These are phyloP conservation scores for Busseola fusca DNA, from an alignment of 2,888 invertebrate genomes.

Conservation along the genomic window DNA sequence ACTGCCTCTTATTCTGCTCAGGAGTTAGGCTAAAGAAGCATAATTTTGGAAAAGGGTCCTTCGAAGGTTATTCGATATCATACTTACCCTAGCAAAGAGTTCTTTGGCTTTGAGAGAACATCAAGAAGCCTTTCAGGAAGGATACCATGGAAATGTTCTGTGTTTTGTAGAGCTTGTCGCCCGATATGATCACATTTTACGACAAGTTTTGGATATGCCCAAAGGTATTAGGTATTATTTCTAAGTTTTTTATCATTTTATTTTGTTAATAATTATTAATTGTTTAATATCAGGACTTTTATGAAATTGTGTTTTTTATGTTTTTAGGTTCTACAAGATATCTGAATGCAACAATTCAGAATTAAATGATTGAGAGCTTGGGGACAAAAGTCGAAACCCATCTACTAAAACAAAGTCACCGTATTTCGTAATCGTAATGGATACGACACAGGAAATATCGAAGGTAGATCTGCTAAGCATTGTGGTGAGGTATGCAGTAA, in stretches of 20 bases:
- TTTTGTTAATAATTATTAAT: background rate
- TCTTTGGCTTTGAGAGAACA: background rate
- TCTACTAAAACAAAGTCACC: constrained; percentile 52
- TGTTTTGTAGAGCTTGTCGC: background rate
- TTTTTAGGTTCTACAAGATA: constrained; percentile 59
- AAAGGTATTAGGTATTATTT: background rate
- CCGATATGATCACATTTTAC: constrained; percentile 5
- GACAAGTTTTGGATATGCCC: constrained; percentile 4
- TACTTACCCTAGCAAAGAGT: background rate
- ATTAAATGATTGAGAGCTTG: constrained; percentile 57
- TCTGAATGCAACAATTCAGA: constrained; percentile 54
- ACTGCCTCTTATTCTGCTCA: no score
- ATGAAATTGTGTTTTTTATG: constrained; percentile 1
- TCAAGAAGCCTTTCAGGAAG: background rate
- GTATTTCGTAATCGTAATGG: constrained; percentile 61
- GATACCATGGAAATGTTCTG: background rate
- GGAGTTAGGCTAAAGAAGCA: background rate
- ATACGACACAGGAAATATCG: constrained; percentile 64
- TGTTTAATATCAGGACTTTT: background rate
- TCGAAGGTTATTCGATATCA: background rate
- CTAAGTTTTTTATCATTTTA: no score
- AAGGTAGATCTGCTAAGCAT: constrained; percentile 67
- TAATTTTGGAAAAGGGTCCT: constrained; percentile 5
- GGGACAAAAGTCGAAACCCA: constrained; percentile 56
- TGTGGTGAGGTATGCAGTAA: constrained; percentile 62